phyloP scores from a whole-genome alignment of 2,888 invertebrate genomes.

The Protophormia terraenovae region DNA sequence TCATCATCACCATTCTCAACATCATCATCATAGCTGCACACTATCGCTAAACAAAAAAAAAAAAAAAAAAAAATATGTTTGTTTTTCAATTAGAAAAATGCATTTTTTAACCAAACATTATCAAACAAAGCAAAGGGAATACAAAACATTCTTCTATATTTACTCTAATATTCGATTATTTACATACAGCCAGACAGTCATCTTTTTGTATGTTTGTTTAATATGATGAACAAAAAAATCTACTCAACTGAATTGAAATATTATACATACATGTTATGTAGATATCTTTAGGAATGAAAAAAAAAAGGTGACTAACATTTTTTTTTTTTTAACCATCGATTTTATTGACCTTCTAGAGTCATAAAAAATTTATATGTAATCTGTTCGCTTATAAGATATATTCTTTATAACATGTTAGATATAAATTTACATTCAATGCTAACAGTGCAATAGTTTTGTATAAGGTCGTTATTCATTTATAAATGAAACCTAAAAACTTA shows the following conservation, averaged over 20 bases:
- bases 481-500: too few species aligned
- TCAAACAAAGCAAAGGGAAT: conserved; percentile 26
- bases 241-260: neutral
- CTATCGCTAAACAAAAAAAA: neutral
- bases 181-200: conserved; percentile 30
- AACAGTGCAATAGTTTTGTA: neutral
- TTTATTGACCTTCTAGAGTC: conserved; percentile 48
- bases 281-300: neutral
- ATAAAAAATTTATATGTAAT: conserved; percentile 21
- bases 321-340: conserved; percentile 21
- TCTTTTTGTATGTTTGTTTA: conserved; percentile 21
- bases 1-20: neutral
- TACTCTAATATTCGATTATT: neutral
- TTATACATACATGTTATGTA: neutral
- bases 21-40: neutral
- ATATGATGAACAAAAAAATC: conserved; percentile 1
- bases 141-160: neutral
- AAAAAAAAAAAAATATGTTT: conserved; percentile 23
- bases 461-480: neutral
- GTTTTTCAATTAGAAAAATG: conserved; percentile 50
- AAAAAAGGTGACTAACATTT: conserved; percentile 36
- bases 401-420: neutral
- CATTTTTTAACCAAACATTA: conserved; percentile 44
- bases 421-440: neutral
- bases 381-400: neutral